Evolutionary conservation across 2,797 vertebrate genomes (phyloP), one percentile per base, ranked within the genome.

Genomic region (Acanthornis magna): DNA sequence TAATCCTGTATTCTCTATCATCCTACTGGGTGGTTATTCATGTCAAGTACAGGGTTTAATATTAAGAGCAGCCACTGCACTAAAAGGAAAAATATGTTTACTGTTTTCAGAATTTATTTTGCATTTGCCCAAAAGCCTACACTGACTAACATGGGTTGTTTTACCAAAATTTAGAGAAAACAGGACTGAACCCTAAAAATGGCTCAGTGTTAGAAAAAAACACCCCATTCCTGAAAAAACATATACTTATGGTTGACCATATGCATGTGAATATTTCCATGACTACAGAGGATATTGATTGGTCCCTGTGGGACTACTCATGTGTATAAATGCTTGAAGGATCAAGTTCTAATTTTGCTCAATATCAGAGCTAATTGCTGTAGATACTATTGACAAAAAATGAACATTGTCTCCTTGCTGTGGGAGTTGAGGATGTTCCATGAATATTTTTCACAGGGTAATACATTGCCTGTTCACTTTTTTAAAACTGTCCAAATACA

Each of bases 261-360:
- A 70, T 43, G 57, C 48, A 73, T 68, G 30, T 0, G 1, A 84
- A 61, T 86, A 93, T 90, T 94, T 86, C 91, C 71, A 45, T 91
- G 80, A 61, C 91, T 93, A 61, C 81, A 82, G 67, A 79, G 38
- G 53, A 43, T 65, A 96, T 89, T 94, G 93, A 91, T 87, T 93
- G 83, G 61, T 71, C 74, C 65, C 80, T 79, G 20, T 87, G 89
- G 53, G 79, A 82, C 74, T 82, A 42, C 71, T 86, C 21, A 4
- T 73, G 32, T 73, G 43, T 53, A 80, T 61, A 93, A 90, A 82
- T 65, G 38, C 50, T 88, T 65, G 89, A 93, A 94, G 88, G 89
- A 94, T 95, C 91, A 61, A 67, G 68, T 93, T 95, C 63, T 87
- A 90, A 95, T 94, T 91, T 94, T 95, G 38, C 21, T 93, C 95